Evolutionary conservation across 2,797 vertebrate species (phyloP), one percentile per base, ranked within the genome.

Genomic region (Scolopax bukidnonensis): DNA sequence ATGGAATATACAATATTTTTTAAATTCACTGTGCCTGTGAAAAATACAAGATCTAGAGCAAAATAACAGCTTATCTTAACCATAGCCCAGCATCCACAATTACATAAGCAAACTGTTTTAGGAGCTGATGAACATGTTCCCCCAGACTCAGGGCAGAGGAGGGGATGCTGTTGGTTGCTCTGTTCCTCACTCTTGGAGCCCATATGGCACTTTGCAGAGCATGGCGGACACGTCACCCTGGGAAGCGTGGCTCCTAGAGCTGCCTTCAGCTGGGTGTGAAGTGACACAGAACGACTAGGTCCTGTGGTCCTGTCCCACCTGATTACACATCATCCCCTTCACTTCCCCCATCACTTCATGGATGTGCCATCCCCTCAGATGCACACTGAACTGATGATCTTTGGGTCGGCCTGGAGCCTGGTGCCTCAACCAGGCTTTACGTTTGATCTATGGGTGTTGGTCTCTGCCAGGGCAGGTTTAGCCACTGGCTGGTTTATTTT

Each of bases 281-380:
- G 68, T n/a, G 47, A 50, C 21, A 43, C 13, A 6, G 68, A 28
- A 18, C 23, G 15, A 4, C 13, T 17, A 32, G n/a, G 75, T 40
- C 43, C 28, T 25, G 36, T 0, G 2, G 38, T 56, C 38, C 56
- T 43, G 56, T 41, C n/a, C 1, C 4, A 53, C 9, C 1, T 0
- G 30, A 20, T 65, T 30, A 27, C 6, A 2, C n/a, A 14, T 32
- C 1, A 0, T 9, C 28, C 30, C 21, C 40, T 36, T 41, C 40
- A 5, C 36, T 36, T 36, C 36, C 6, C 16, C 33, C 9, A 12
- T 38, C 45, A 27, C 30, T 36, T 20, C 64, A 8, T 24, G 6
- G 40, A 23, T 17, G 10, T 9, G 33, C n/a, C 24, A 7, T 18
- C 51, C 43, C 73, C 33, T 27, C 74, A 41, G 33, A 54, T 48